phyloP scores from a whole-genome alignment of 1,140 invertebrate species.

The Chionoecetes opilio region DNA sequence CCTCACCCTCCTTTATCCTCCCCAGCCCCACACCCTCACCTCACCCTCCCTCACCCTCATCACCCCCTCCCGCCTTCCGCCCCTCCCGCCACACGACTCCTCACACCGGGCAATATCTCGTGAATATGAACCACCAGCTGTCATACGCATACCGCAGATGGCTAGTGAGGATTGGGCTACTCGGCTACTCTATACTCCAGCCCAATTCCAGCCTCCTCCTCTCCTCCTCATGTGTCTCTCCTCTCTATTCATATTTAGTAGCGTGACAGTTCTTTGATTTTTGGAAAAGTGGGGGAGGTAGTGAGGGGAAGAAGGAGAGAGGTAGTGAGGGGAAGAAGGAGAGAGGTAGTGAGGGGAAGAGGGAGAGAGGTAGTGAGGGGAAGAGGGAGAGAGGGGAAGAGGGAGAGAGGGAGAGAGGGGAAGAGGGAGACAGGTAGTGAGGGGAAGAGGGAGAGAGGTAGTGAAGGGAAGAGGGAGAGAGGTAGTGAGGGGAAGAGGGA shows the following conservation, averaged over 20 bases:
- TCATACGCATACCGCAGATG: background rate
- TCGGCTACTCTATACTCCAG: background rate
- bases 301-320: background rate
- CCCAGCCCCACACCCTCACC: too few species aligned
- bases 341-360: too few species aligned
- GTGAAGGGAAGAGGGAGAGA: background rate
- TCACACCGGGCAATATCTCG: background rate
- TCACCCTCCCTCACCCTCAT: too few species aligned
- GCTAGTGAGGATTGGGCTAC: background rate
- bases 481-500: background rate
- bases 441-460: background rate
- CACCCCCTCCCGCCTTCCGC: too few species aligned
- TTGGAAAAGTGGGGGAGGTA: background rate
- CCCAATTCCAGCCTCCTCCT: too few species aligned
- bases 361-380: background rate
- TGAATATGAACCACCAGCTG: background rate
- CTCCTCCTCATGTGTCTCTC: too few species aligned
- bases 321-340: background rate
- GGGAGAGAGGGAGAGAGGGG: background rate
- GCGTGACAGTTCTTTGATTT: too few species aligned
- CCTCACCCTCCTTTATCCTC: too few species aligned
- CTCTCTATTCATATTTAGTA: too few species aligned
- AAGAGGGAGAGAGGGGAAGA: background rate
- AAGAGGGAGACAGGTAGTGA: background rate
- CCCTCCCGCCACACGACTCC: background rate